phyloP scores from a whole-genome alignment of 2,888 invertebrate genomes.

The Leptinotarsa juncta region DNA sequence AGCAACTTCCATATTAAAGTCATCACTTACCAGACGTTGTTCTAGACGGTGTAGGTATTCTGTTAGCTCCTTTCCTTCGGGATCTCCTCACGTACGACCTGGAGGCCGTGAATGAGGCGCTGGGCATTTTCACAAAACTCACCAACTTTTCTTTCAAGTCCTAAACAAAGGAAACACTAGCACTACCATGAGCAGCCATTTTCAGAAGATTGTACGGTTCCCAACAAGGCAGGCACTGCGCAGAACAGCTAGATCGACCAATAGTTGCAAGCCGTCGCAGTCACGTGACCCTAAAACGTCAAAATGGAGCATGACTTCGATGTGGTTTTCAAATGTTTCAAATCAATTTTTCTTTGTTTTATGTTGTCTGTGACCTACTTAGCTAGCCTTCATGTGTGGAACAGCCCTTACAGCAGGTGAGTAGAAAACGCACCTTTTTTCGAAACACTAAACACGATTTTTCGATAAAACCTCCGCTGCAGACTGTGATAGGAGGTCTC shows the following conservation, averaged over 20 bases:
- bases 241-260: conserved; percentile 41
- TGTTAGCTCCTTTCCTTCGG: conserved; percentile 90
- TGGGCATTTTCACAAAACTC: conserved; percentile 83
- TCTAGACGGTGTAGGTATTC: conserved; percentile 84
- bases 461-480: conserved; percentile 35
- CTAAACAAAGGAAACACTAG: conserved; percentile 88
- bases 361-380: conserved; percentile 84
- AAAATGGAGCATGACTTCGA: conserved; percentile 58
- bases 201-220: conserved; percentile 66
- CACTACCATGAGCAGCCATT: conserved; percentile 86
- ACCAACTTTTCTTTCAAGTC: conserved; percentile 65
- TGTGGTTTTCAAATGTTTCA: conserved; percentile 67
- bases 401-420: conserved; percentile 79
- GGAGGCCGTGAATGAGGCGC: conserved; percentile 93
- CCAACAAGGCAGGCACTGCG: conserved; percentile 40
- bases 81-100: conserved; percentile 92
- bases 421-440: conserved; percentile 40
- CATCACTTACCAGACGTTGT: conserved; percentile 81
- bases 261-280: conserved; percentile 27
- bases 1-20: conserved; percentile 31
- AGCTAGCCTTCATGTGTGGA: conserved; percentile 90
- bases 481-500: conserved; percentile 36
- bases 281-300: conserved; percentile 48
- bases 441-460: conserved; percentile 33
- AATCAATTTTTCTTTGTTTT: conserved; percentile 80